Base-by-base conservation (phyloP, 2,797 vertebrate genomes). In the Columba guinea region DNA sequence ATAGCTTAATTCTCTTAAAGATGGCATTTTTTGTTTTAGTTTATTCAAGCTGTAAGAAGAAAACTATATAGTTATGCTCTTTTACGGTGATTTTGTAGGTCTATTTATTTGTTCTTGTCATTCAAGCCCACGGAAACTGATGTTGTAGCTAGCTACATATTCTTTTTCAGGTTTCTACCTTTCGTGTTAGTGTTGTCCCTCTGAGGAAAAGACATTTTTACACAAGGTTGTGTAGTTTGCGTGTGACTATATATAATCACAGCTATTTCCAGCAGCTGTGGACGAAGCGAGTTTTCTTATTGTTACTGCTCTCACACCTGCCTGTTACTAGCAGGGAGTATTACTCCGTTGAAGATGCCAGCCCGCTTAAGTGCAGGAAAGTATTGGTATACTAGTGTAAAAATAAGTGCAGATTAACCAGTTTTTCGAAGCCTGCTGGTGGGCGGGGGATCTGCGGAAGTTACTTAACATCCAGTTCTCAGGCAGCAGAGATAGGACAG, bases 171-270 rank as follows among this genome's bases (percentile, higher is more conserved):
- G 34, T 70, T 78, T 52, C 11, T 0, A 0, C 26, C 14, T 67
- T n/a, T 65, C 13, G 49, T 82, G 35, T 34, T 93, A 28, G 6
- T 35, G 7, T 65, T 81, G 39, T 55, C 13, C 8, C 22, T 58
- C 13, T 60, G 27, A 55, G 63, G 32, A 79, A 56, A 21, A 44
- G 2, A 13, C 48, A 13, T 55, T 79, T 85, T 86, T 73, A 37
- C 6, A 19, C 32, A 35, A 34, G 28, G 28, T 73, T 85, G 10
- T 32, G 9, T 49, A 19, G 39, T 62, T 84, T 49, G 30, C 1
- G 1, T 0, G 0, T 60, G 67, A 27, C 30, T 71, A 2, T 23
- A 56, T 46, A 0, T 65, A 71, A 89, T 10, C 5, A 2, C 9
- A 34, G 24, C 52, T 32, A 13, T 37, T 89, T 35, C 34, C 32